A percentile compares a stretch with the other conserved stretches of the same genome.
phyloP scores from a whole-genome alignment of 1,140 invertebrate species.

The Aplysia californica region DNA sequence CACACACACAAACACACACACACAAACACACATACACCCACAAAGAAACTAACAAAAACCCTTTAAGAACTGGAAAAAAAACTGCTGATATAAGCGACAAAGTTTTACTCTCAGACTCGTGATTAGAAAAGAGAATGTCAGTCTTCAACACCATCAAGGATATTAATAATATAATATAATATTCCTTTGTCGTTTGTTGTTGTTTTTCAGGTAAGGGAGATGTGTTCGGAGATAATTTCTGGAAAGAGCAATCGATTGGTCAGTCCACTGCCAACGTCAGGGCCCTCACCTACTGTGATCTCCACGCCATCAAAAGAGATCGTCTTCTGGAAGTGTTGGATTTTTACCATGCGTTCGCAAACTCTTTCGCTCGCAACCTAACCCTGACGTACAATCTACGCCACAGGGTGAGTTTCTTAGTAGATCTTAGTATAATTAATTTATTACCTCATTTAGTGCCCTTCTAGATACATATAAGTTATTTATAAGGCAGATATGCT shows the following conservation, averaged over 20 bases:
- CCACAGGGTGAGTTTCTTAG: conserved; percentile 89
- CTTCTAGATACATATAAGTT: too few species aligned
- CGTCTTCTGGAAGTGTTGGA: conserved; percentile 94
- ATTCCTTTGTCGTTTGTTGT: background rate
- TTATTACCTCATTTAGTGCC: too few species aligned
- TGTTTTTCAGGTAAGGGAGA: conserved; percentile 90
- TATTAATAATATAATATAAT: background rate
- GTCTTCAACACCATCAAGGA: too few species aligned
- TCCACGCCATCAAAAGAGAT: conserved; percentile 96
- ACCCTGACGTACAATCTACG: conserved; percentile 98
- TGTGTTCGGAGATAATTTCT: conserved; percentile 99
- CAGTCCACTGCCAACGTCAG: conserved; percentile 99
- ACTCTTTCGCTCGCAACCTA: conserved; percentile 98
- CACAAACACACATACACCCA: too few species aligned
- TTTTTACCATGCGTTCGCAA: conserved; percentile 99
- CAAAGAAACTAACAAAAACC: too few species aligned
- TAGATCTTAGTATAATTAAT: too few species aligned
- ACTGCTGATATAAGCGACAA: too few species aligned
- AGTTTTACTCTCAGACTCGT: too few species aligned
- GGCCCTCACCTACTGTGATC: conserved; percentile 98
- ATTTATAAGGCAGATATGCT: too few species aligned
- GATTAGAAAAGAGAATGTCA: too few species aligned
- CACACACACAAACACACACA: too few species aligned
- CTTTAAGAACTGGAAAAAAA: too few species aligned
- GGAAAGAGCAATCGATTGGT: conserved; percentile 95